Conservation (phyloP, 2,113 vertebrate genomes). For the Menura novaehollandiae region DNA sequence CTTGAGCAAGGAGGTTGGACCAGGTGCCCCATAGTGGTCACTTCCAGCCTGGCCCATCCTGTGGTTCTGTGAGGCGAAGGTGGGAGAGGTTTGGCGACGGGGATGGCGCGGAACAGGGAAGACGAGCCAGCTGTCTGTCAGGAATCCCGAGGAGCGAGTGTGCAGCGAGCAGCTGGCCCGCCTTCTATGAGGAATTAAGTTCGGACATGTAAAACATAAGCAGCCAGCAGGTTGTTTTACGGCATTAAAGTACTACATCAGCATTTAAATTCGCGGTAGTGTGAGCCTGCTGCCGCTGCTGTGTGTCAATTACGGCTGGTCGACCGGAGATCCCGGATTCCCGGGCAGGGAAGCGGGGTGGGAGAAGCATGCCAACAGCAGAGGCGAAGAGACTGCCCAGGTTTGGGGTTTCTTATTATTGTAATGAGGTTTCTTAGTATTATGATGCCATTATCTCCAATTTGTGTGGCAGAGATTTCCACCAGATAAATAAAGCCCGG, state of each 20-base stretch:
- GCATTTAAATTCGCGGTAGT: background rate
- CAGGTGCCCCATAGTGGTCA: rapidly evolving
- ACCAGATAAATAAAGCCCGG: background rate
- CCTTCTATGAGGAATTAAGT: rapidly evolving
- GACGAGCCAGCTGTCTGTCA: rapidly evolving
- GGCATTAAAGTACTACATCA: rapidly evolving
- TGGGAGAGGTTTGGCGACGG: background rate
- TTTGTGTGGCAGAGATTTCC: background rate
- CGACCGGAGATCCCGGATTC: background rate
- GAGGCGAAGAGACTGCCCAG: background rate
- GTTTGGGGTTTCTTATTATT: background rate
- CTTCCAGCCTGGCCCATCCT: background rate
- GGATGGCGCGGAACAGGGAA: background rate
- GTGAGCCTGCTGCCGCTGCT: background rate
- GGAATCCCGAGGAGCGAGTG: background rate
- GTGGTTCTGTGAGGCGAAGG: rapidly evolving
- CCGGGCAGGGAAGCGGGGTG: background rate
- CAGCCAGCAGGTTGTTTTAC: background rate
- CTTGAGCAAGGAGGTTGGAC: background rate
- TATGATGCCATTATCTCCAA: background rate
- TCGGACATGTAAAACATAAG: background rate
- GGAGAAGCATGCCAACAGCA: background rate
- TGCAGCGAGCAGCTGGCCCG: background rate
- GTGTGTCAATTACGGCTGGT: background rate
- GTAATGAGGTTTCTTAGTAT: background rate